Evolutionary conservation across 2,797 vertebrate species (phyloP).

Genomic region (Myotis planiceps): DNA sequence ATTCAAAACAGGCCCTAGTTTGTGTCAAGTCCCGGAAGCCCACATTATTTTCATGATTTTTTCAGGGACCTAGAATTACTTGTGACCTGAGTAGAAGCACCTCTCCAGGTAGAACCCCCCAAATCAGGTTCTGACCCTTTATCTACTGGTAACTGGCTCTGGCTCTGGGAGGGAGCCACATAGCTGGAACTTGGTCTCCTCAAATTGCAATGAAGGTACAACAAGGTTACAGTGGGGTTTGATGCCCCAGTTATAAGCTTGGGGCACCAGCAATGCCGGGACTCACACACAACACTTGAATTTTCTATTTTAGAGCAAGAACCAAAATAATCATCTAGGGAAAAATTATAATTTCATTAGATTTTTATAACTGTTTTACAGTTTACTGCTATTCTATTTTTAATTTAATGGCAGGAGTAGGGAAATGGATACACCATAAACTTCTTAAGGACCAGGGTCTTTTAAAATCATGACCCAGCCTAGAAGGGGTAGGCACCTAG

Average conservation of each 20-base stretch:
- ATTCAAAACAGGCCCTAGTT: not conserved
- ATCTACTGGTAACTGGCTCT: not conserved
- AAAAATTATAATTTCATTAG: not conserved
- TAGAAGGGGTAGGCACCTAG: not conserved
- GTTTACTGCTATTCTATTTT: not conserved
- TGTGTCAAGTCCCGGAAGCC: not conserved
- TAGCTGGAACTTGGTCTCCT: not conserved
- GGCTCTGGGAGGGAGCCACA: not conserved
- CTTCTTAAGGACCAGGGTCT: not conserved
- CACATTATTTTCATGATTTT: not conserved
- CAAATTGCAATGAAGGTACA: not conserved
- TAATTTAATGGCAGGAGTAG: not conserved
- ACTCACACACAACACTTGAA: not conserved
- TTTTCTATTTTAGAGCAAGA: constrained; percentile 38
- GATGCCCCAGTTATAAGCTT: rapidly evolving
- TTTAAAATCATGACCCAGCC: not conserved
- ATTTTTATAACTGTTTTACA: constrained; percentile 23
- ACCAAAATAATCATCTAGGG: not conserved
- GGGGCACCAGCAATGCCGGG: not conserved
- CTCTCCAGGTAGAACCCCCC: not conserved
- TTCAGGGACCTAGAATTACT: not conserved
- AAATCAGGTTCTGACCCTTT: not conserved
- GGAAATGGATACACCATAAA: not conserved
- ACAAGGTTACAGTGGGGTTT: not conserved
- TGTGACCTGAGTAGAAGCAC: not conserved